These are phyloP conservation scores for Pyrgilauda ruficollis DNA, from an alignment of 2,113 vertebrate species.

Conservation along the genomic window DNA sequence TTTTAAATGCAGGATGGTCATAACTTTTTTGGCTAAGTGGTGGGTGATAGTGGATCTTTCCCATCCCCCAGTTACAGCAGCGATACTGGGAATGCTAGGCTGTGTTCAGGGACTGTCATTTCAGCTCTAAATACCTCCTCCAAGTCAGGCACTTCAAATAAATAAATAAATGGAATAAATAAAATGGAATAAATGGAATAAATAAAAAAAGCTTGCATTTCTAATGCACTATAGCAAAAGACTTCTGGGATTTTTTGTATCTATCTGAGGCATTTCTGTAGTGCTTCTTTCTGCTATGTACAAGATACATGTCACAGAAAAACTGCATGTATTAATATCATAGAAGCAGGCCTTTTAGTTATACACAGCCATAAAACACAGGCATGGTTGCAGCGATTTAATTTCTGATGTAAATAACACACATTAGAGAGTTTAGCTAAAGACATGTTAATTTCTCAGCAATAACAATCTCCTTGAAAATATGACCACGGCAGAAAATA, in stretches of 20 bases:
- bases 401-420: conserved; percentile 17
- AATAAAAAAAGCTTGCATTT: neutral
- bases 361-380: neutral
- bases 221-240: neutral
- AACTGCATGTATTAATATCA: neutral
- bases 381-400: neutral
- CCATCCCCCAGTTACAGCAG: neutral
- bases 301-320: neutral
- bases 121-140: neutral
- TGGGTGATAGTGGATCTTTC: neutral
- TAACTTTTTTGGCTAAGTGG: neutral
- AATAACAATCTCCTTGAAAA: neutral
- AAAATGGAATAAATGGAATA: neutral
- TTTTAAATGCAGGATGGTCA: neutral
- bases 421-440: neutral
- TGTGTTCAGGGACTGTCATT: neutral
- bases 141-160: neutral
- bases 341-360: neutral
- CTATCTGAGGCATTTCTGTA: neutral
- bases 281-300: neutral
- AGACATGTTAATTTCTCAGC: conserved; percentile 15
- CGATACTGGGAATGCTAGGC: neutral
- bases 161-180: neutral
- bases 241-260: neutral
- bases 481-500: neutral